Evolutionary conservation across 2,888 invertebrate species (phyloP).

Genomic region (Rhogogaster chlorosoma): DNA sequence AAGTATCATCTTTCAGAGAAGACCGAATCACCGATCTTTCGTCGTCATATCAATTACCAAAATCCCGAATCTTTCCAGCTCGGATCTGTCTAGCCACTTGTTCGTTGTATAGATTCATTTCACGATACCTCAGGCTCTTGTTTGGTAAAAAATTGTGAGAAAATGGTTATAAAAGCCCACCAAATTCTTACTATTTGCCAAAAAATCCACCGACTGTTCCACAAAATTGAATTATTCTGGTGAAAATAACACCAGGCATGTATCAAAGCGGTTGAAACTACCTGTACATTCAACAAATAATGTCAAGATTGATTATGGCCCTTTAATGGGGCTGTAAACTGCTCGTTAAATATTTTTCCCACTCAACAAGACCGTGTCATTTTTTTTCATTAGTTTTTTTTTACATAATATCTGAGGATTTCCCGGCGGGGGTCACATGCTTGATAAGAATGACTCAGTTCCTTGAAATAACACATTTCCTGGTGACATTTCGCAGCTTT

Average conservation of each 20-base stretch:
- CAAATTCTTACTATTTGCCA: not conserved
- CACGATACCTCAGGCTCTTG: not conserved
- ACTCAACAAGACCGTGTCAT: not conserved
- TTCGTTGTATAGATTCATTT: not conserved
- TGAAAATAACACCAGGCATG: not conserved
- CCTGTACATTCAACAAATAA: not conserved
- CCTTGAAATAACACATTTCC: not conserved
- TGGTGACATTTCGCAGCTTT: not conserved
- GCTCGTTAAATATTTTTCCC: not conserved
- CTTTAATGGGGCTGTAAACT: not conserved
- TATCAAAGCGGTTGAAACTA: not conserved
- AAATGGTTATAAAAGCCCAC: not conserved
- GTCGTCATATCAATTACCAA: not conserved
- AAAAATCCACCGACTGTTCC: not conserved
- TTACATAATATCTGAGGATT: not conserved
- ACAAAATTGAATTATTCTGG: not conserved
- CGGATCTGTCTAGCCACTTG: not conserved
- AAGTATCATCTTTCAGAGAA: not conserved
- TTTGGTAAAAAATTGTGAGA: not conserved
- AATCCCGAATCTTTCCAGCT: not conserved
- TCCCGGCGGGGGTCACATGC: not conserved
- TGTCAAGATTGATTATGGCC: not conserved
- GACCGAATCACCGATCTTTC: not conserved
- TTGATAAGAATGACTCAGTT: not conserved
- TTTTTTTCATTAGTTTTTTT: not conserved